phyloP scores from a whole-genome alignment of 2,797 vertebrate genomes.

The Luscinia megarhynchos region DNA sequence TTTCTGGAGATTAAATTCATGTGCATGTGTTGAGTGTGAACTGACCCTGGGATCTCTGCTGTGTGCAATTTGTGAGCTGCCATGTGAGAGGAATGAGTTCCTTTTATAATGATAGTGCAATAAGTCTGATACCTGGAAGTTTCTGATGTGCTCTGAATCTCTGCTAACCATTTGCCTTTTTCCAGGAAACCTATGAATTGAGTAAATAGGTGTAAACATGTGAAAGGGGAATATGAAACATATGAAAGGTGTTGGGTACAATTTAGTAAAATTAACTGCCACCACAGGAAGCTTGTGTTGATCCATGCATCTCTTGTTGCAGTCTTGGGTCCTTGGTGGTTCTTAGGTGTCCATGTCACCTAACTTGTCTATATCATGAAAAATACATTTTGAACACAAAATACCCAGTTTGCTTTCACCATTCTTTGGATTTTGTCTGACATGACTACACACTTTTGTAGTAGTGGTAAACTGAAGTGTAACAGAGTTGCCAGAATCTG shows the following conservation, averaged over 20 bases:
- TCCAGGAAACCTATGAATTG: neutral
- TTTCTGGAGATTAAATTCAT: neutral
- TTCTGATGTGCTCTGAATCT: neutral
- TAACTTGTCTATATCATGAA: neutral
- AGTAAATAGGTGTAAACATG: neutral
- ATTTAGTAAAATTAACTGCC: neutral
- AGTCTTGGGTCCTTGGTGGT: neutral
- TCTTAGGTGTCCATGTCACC: neutral
- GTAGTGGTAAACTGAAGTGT: neutral
- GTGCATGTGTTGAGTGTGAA: neutral
- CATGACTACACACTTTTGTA: neutral
- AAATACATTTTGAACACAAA: neutral
- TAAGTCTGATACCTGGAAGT: neutral
- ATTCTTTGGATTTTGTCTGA: neutral
- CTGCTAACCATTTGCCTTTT: neutral
- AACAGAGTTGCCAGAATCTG: neutral
- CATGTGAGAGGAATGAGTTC: neutral
- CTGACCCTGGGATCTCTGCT: neutral
- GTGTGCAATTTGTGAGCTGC: neutral
- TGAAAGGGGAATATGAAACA: neutral
- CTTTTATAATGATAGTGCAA: accelerated
- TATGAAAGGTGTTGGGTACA: neutral
- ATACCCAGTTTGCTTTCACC: neutral
- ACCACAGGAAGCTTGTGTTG: neutral
- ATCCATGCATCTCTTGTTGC: neutral